Percentiles rank a stretch among this genome's conserved stretches.
Conservation (phyloP, 2,113 vertebrate genomes). For the Daphoenositta chrysoptera region DNA sequence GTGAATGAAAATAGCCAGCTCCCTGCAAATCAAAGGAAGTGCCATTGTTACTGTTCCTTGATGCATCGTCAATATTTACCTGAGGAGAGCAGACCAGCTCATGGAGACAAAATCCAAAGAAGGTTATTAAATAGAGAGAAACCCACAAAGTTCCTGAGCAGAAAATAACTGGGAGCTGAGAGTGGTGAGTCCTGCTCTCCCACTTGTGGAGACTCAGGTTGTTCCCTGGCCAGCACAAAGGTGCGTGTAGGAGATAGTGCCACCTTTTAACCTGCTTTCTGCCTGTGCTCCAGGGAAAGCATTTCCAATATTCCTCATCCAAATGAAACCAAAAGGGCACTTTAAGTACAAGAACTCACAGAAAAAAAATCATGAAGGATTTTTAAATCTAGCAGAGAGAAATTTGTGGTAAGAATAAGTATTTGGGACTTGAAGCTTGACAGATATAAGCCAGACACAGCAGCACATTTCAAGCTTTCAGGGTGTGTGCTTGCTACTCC, state of each 20-base stretch:
- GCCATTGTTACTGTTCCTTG: neutral
- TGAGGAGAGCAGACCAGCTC: neutral
- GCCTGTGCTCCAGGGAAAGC: neutral
- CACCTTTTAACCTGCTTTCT: neutral
- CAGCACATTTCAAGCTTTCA: neutral
- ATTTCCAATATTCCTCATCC: neutral
- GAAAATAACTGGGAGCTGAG: neutral
- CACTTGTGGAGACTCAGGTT: neutral
- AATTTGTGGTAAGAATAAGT: neutral
- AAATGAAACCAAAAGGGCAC: neutral
- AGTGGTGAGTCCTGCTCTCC: neutral
- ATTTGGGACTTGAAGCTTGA: neutral
- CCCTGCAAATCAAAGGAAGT: neutral
- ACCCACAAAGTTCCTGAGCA: neutral
- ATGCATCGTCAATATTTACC: neutral
- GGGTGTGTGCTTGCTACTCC: neutral
- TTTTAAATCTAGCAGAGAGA: neutral
- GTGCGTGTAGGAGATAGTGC: neutral
- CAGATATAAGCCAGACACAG: neutral
- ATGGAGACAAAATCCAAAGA: neutral
- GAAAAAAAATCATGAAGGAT: neutral
- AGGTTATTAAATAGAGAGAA: neutral
- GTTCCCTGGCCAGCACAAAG: neutral
- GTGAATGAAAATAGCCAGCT: neutral
- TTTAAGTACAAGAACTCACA: fast-evolving